Evolutionary conservation across 2,797 vertebrate genomes (phyloP).

Genomic region (Petrocephalus sullivani): DNA sequence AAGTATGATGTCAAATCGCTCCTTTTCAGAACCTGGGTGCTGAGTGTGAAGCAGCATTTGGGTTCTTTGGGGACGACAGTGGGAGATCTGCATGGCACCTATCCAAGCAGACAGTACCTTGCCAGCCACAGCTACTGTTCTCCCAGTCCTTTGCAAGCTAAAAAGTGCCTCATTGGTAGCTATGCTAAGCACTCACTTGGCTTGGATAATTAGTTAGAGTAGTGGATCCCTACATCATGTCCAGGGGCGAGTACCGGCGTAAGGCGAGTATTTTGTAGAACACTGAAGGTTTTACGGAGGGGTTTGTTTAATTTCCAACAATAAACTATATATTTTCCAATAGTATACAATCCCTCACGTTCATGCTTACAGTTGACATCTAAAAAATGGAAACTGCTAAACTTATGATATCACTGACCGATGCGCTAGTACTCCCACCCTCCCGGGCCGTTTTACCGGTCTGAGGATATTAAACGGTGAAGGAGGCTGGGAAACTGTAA

Average conservation of each 20-base stretch:
- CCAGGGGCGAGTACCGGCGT: not conserved
- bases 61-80: not conserved
- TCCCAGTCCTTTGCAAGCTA: not conserved
- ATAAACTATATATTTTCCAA: not conserved
- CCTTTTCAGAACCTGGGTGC: not conserved
- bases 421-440: not conserved
- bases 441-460: no score
- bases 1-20: not conserved
- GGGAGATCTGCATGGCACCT: not conserved
- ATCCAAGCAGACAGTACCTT: constrained; percentile 4
- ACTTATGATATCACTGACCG: not conserved
- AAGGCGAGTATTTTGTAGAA: not conserved
- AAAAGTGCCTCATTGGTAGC: not conserved
- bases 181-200: not conserved
- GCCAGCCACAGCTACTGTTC: not conserved
- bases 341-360: not conserved
- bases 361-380: not conserved
- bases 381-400: not conserved
- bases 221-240: not conserved
- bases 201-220: not conserved
- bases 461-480: no score
- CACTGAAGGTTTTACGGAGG: not conserved
- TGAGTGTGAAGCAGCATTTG: not conserved
- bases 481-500: not conserved
- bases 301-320: not conserved